phyloP scores from a whole-genome alignment of 2,888 invertebrate genomes.

The Aplocera efformata region DNA sequence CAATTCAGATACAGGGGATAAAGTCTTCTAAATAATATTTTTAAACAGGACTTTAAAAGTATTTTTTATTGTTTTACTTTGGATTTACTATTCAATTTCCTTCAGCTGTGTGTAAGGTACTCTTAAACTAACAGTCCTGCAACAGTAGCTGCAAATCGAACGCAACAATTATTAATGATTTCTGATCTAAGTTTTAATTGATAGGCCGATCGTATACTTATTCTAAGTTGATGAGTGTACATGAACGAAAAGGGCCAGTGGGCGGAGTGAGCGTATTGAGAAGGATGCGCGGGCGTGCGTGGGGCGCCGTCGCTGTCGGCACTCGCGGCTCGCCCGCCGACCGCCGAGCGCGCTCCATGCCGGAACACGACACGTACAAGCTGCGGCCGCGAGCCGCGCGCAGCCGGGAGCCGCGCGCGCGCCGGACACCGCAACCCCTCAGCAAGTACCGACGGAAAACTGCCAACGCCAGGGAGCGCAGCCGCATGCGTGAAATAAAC shows the following conservation, averaged over 20 bases:
- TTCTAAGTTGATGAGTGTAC: slow-evolving; percentile 47
- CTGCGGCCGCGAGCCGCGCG: slow-evolving; percentile 75
- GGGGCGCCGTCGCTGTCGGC: slow-evolving; percentile 40
- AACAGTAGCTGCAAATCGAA: too few species aligned
- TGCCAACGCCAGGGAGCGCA: slow-evolving; percentile 92
- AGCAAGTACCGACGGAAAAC: slow-evolving; percentile 95
- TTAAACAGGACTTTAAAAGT: too few species aligned
- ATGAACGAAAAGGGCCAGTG: slow-evolving; percentile 70
- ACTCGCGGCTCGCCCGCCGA: slow-evolving; percentile 32
- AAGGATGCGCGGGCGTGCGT: slow-evolving; percentile 57
- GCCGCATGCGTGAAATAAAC: slow-evolving; percentile 94
- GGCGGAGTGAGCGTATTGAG: slow-evolving; percentile 72
- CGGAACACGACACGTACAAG: slow-evolving; percentile 79
- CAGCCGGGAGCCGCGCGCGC: slow-evolving; percentile 74
- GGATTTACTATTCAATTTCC: too few species aligned
- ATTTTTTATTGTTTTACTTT: too few species aligned
- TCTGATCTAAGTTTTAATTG: too few species aligned
- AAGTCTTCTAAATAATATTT: too few species aligned
- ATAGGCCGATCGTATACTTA: background rate
- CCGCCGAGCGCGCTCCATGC: slow-evolving; percentile 60
- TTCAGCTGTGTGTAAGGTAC: too few species aligned
- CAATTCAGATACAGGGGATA: too few species aligned
- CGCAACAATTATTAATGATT: too few species aligned
- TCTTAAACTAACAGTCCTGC: too few species aligned
- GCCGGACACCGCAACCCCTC: slow-evolving; percentile 85